Percentiles rank a stretch among this genome's conserved stretches.
Conservation (phyloP, 2,113 vertebrate species). For the Paradisaea rubra region DNA sequence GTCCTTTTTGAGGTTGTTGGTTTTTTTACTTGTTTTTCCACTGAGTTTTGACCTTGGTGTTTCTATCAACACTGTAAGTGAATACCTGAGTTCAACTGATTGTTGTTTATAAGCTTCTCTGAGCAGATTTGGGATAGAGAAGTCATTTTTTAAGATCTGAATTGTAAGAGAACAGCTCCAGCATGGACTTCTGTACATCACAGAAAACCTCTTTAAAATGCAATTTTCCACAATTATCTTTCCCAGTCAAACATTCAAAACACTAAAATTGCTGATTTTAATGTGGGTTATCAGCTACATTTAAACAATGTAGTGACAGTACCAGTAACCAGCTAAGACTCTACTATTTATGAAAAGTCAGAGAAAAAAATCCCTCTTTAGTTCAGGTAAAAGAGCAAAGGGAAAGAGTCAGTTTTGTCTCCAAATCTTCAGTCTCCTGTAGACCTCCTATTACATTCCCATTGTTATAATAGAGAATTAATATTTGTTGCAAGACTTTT, state of each 20-base stretch:
- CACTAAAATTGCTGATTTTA: not conserved
- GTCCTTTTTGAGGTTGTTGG: rapidly evolving
- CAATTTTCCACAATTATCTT: not conserved
- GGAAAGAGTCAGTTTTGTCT: not conserved
- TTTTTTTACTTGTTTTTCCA: not conserved
- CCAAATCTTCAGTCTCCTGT: not conserved
- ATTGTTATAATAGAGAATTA: not conserved
- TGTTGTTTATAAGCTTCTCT: not conserved
- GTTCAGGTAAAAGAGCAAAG: not conserved
- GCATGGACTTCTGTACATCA: not conserved
- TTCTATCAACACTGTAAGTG: not conserved
- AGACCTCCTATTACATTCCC: not conserved
- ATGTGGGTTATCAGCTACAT: not conserved
- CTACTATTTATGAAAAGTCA: not conserved
- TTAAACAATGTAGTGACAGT: not conserved
- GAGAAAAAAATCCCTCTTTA: not conserved
- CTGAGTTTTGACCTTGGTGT: not conserved
- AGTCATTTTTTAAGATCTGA: not conserved
- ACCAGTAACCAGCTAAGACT: not conserved
- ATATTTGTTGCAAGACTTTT: not conserved
- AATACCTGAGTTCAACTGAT: not conserved
- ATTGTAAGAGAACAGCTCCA: not conserved
- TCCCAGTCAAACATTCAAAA: not conserved
- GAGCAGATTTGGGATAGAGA: not conserved
- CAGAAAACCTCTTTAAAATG: not conserved